These are phyloP conservation scores for Scaptomyza hsui DNA, from an alignment of 1,140 invertebrate species.

Conservation along the genomic window DNA sequence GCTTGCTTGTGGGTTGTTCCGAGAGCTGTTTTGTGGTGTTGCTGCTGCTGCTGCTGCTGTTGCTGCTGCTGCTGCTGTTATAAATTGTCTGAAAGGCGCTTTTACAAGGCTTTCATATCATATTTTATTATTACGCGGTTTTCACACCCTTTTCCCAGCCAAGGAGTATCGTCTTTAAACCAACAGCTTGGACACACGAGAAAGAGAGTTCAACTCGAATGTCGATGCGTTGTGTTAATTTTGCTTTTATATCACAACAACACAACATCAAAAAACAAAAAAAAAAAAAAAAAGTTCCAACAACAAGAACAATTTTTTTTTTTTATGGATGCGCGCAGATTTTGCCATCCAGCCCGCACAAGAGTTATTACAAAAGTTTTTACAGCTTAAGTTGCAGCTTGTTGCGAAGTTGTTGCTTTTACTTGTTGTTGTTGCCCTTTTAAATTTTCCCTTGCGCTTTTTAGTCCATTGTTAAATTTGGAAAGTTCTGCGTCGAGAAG, in stretches of 20 bases:
- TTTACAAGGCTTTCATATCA: conserved; percentile 67
- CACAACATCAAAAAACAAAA: background rate
- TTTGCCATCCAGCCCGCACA: conserved; percentile 27
- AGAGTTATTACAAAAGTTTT: conserved; percentile 67
- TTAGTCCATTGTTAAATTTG: conserved; percentile 24
- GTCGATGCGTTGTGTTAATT: conserved; percentile 67
- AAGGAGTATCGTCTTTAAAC: background rate
- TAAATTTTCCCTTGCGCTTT: conserved; percentile 22
- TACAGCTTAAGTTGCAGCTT: conserved; percentile 37
- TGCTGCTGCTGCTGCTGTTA: conserved; percentile 42
- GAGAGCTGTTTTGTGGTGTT: background rate
- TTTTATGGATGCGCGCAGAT: conserved; percentile 62
- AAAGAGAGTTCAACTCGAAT: conserved; percentile 29
- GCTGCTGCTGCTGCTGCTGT: conserved; percentile 5
- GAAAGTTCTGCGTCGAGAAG: conserved; percentile 15
- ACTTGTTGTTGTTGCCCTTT: conserved; percentile 10
- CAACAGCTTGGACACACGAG: background rate
- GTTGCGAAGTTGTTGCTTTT: conserved; percentile 9
- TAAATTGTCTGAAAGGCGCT: conserved; percentile 70
- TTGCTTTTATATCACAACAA: conserved; percentile 54
- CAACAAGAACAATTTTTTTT: conserved; percentile 30
- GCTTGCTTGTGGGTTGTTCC: no score
- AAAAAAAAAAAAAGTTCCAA: conserved; percentile 33
- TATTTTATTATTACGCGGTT: conserved; percentile 71
- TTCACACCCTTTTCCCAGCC: conserved; percentile 45